Evolutionary conservation across 2,113 vertebrate genomes (phyloP).

Genomic region (Urocitellus parryii): DNA sequence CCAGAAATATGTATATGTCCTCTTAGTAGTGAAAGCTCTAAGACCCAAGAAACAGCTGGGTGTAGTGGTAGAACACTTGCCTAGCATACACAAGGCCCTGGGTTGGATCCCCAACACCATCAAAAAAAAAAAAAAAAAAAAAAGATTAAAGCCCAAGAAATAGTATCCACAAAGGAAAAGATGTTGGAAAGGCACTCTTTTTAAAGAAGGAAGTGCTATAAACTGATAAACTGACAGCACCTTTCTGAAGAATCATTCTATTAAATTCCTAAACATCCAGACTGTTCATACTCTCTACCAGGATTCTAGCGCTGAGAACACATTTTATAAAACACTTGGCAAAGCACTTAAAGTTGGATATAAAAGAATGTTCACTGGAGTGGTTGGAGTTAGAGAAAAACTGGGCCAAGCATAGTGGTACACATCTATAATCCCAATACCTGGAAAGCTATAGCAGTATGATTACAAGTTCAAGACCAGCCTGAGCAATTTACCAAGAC

Average conservation of each 20-base stretch:
- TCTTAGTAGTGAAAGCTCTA: background rate
- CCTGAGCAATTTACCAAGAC: too few relatives aligned
- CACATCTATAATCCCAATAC: too few relatives aligned
- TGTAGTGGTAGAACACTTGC: background rate
- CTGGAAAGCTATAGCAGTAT: too few relatives aligned
- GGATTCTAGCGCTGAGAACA: background rate
- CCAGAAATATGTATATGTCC: background rate
- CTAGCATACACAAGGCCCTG: background rate
- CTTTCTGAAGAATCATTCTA: background rate
- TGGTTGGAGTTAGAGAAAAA: background rate
- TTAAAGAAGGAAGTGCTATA: background rate
- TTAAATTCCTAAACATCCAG: conserved; percentile 37
- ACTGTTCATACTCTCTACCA: background rate
- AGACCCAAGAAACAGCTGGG: background rate
- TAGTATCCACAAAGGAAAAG: background rate
- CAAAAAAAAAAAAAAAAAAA: too few relatives aligned
- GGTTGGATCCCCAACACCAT: background rate
- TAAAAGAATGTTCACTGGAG: background rate
- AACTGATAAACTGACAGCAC: background rate
- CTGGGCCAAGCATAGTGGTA: too few relatives aligned
- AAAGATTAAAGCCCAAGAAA: background rate
- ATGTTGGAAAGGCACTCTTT: background rate
- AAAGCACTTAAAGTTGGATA: background rate
- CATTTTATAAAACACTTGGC: background rate
- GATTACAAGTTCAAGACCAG: too few relatives aligned